Evolutionary conservation across 1,140 invertebrate species (phyloP).

Genomic region (Dreissena polymorpha): DNA sequence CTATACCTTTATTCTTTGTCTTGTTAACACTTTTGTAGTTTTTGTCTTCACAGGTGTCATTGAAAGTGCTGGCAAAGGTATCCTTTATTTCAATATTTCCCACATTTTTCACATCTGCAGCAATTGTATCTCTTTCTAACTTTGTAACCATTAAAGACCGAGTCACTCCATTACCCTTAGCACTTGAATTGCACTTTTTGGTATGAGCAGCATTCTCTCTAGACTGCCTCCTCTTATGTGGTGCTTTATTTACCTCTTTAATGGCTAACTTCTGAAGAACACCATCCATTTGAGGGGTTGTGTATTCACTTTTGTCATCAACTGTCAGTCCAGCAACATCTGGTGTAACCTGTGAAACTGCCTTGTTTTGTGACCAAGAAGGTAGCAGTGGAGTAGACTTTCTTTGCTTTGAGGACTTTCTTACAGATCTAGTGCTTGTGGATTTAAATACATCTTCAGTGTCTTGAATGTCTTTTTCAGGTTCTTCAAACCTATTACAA

Average conservation of each 20-base stretch:
- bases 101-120: neutral
- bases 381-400: neutral
- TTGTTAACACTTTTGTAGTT: neutral
- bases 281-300: slow-evolving; percentile 60
- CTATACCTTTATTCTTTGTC: neutral
- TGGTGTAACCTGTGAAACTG: neutral
- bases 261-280: slow-evolving; percentile 30
- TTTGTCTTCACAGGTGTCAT: neutral
- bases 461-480: too few species aligned
- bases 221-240: slow-evolving; percentile 41
- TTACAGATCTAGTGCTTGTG: too few species aligned
- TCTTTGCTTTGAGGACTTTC: neutral
- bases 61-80: too few species aligned
- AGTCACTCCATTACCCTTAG: slow-evolving; percentile 7
- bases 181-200: neutral
- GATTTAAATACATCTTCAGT: too few species aligned
- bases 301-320: slow-evolving; percentile 30
- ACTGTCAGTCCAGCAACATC: neutral
- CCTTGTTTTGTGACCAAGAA: neutral
- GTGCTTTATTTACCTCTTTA: slow-evolving; percentile 52
- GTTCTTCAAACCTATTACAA: too few species aligned
- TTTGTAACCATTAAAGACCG: slow-evolving; percentile 23
- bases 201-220: neutral
- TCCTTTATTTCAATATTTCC: too few species aligned
- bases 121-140: neutral